Conservation (phyloP, 2,797 vertebrate genomes). For the Sebastiscus albofasciatus region DNA sequence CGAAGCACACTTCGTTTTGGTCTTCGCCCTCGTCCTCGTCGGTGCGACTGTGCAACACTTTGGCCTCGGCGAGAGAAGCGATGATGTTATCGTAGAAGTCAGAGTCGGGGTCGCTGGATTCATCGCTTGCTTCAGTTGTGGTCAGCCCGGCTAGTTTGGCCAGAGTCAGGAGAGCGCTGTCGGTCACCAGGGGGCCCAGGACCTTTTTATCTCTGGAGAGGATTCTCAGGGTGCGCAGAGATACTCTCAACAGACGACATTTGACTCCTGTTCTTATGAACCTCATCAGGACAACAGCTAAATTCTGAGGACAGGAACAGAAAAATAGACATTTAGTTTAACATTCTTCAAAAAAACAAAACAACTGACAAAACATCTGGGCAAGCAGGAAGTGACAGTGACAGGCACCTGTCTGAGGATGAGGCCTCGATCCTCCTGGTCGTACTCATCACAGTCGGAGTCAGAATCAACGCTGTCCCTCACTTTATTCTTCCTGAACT, state of each 20-base stretch:
- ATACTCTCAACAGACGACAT: slow-evolving; percentile 68
- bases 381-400: background rate
- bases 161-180: slow-evolving; percentile 72
- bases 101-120: slow-evolving; percentile 47
- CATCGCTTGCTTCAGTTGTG: slow-evolving; percentile 18
- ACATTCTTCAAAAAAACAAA: background rate
- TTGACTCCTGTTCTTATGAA: slow-evolving; percentile 73
- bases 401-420: slow-evolving; percentile 78
- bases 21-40: slow-evolving; percentile 39
- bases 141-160: slow-evolving; percentile 76
- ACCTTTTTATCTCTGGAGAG: slow-evolving; percentile 84
- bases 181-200: slow-evolving; percentile 79
- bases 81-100: slow-evolving; percentile 75
- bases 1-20: slow-evolving; percentile 17
- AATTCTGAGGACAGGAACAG: slow-evolving; percentile 65
- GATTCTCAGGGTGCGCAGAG: slow-evolving; percentile 80
- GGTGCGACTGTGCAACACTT: slow-evolving; percentile 18
- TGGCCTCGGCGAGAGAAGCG: slow-evolving; percentile 61
- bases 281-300: slow-evolving; percentile 78
- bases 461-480: slow-evolving; percentile 76
- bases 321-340: background rate
- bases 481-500: slow-evolving; percentile 85
- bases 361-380: background rate
- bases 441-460: slow-evolving; percentile 75
- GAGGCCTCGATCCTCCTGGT: slow-evolving; percentile 70